These are phyloP conservation scores for Phoebastria nigripes DNA, from an alignment of 2,797 vertebrate species.

Conservation along the genomic window DNA sequence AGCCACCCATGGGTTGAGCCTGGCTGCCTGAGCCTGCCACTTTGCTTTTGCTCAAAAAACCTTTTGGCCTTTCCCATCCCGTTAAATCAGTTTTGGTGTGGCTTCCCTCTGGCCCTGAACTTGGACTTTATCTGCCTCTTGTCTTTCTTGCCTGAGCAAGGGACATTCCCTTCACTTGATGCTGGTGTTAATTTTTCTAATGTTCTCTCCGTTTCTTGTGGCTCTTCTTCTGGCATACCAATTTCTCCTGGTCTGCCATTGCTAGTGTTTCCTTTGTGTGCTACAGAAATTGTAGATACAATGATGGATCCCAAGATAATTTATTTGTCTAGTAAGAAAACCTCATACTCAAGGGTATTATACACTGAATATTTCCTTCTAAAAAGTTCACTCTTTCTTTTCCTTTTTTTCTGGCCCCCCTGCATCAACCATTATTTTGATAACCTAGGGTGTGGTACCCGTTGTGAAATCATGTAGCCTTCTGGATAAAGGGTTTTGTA, in stretches of 20 bases:
- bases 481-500: slow-evolving; percentile 6
- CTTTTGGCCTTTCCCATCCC: not conserved
- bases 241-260: not conserved
- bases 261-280: not conserved
- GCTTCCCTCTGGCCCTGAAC: not conserved
- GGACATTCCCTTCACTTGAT: not conserved
- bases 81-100: not conserved
- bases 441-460: not conserved
- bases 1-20: not conserved
- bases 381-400: not conserved
- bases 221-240: not conserved
- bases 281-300: not conserved
- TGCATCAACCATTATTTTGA: not conserved
- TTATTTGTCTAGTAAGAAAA: not conserved
- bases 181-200: not conserved
- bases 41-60: not conserved
- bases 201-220: not conserved
- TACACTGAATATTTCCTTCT: not conserved
- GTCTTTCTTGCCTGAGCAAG: not conserved
- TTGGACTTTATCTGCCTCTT: not conserved
- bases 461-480: not conserved
- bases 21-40: not conserved
- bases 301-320: not conserved
- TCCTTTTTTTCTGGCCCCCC: not conserved
- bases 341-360: not conserved